These are phyloP conservation scores for Oostethus manadensis DNA, from an alignment of 2,113 vertebrate species.

Conservation along the genomic window DNA sequence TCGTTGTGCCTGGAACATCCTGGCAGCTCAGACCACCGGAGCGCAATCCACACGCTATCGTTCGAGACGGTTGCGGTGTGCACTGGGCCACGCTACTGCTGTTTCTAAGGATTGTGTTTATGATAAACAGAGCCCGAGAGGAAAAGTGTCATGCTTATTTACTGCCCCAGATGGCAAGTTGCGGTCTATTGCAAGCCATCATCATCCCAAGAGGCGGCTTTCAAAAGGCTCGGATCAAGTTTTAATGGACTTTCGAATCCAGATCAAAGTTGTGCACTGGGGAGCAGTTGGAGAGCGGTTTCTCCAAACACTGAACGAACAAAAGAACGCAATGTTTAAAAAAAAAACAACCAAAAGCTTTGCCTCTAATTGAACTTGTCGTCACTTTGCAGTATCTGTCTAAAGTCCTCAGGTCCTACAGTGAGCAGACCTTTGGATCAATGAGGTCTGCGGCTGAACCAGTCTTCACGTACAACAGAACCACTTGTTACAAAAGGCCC, in stretches of 20 bases:
- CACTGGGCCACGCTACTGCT: conserved; percentile 38
- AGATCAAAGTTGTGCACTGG: neutral
- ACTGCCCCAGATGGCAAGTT: conserved; percentile 14
- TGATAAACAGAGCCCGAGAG: conserved; percentile 37
- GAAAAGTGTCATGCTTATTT: neutral
- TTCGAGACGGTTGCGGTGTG: conserved; percentile 30
- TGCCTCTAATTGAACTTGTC: no score
- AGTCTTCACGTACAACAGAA: no score
- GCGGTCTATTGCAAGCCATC: neutral
- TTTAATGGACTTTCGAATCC: neutral
- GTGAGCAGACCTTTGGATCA: no score
- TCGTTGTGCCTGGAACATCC: conserved; percentile 50
- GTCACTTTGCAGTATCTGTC: no score
- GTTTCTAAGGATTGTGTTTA: conserved; percentile 52
- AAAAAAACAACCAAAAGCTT: neutral
- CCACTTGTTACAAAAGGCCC: no score
- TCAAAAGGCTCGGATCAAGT: conserved; percentile 1
- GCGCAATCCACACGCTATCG: conserved; percentile 63
- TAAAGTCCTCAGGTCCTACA: no score
- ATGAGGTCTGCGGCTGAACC: no score
- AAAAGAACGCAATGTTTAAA: neutral
- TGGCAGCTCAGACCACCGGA: conserved; percentile 49
- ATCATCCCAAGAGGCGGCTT: conserved; percentile 1
- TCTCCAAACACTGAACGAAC: neutral
- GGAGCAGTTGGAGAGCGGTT: neutral